These are phyloP conservation scores for Cinclus mexicanus DNA, from an alignment of 2,113 vertebrate genomes.

Conservation along the genomic window DNA sequence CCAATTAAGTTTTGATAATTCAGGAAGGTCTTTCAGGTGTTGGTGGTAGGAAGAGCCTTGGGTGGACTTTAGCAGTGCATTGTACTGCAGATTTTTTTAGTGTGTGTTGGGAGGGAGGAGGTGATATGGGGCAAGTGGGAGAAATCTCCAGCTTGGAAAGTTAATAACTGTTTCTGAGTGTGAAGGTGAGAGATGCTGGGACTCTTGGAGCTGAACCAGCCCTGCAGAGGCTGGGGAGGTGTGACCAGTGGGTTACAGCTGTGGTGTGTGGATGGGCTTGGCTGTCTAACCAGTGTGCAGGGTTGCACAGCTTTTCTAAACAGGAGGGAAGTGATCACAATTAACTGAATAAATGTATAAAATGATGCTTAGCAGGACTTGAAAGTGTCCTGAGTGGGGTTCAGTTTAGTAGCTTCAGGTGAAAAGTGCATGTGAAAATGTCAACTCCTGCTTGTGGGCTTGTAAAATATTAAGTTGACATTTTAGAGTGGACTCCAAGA, in stretches of 20 bases:
- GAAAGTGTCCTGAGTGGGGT: not conserved
- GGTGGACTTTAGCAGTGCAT: accelerated
- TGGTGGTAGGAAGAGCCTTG: not conserved
- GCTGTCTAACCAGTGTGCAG: not conserved
- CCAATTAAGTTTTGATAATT: not conserved
- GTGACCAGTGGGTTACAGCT: accelerated
- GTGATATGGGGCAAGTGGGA: accelerated
- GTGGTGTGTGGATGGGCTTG: not conserved
- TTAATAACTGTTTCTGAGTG: not conserved
- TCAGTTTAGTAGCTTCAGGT: not conserved
- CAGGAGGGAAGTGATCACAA: not conserved
- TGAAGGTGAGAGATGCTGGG: not conserved
- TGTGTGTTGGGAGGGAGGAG: not conserved
- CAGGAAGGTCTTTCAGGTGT: not conserved
- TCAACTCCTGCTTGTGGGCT: not conserved
- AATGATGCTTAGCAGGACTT: not conserved
- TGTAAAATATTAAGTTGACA: not conserved
- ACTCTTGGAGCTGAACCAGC: not conserved
- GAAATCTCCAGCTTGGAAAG: not conserved
- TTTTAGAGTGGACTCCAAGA: not conserved
- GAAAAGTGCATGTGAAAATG: not conserved
- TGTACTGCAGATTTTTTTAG: accelerated
- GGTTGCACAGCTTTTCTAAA: not conserved
- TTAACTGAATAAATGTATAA: not conserved
- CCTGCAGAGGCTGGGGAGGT: not conserved